Evolutionary conservation across 2,888 invertebrate genomes (phyloP), one percentile per base, ranked within the genome.

Genomic region (Amblyjoppa fuscipennis): DNA sequence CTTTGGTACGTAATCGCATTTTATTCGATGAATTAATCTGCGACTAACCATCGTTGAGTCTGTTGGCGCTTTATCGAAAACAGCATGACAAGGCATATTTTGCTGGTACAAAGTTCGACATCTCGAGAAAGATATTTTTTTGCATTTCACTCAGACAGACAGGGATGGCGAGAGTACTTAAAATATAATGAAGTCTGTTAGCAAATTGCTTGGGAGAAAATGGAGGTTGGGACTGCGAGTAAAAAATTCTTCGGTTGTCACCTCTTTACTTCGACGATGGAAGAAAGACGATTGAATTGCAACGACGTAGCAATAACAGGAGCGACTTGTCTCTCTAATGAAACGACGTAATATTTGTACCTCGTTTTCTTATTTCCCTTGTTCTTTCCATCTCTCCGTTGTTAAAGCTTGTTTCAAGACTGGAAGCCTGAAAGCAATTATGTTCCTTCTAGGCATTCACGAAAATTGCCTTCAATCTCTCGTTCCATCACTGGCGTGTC

Each of bases 261-360:
- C 71, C 53, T 71, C 64, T 34, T 38, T 25, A 28, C 73, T 73
- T 20, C 45, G 73, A 77, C 61, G 64, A 81, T 64, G 59, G 69
- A 71, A 70, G 70, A 76, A 69, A 38, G 73, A 69, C 59, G 81
- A 84, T 84, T 77, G 53, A 81, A 76, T 84, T 68, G 71, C 77
- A 49, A 59, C 45, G 38, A 59, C 45, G 71, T 53, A 45, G 70
- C 64, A 59, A 73, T 34, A 73, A 11, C 56, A 28, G 56, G 25
- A 56, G 69, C 79, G 34, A 13, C n/a, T 28, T 51, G 68, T 69
- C 38, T 59, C 51, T 53, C 28, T 70, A 80, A 75, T 51, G 51
- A 71, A 77, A 68, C 76, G 11, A 41, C 73, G 73, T 77, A 73
- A 53, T 77, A 68, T 77, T 41, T 81, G n/a, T 41, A 49, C 11